Conservation (phyloP, 2,113 vertebrate species). For the Ochotona princeps region DNA sequence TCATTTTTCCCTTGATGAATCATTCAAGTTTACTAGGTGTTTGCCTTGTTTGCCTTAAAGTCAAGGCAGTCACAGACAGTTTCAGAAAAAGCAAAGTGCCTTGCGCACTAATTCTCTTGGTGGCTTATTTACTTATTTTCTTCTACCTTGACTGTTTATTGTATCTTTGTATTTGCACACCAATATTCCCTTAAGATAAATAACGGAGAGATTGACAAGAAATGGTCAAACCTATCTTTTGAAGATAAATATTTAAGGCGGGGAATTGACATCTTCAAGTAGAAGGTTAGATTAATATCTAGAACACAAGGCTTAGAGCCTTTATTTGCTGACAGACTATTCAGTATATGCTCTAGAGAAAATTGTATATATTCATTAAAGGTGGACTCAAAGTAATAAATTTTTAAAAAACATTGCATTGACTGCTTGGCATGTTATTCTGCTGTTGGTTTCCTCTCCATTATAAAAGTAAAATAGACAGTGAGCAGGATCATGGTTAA, state of each 20-base stretch:
- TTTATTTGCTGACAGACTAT: conserved; percentile 7
- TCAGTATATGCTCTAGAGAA: background rate
- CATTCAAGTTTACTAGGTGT: conserved; percentile 33
- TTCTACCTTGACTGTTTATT: conserved; percentile 58
- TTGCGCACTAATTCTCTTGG: background rate
- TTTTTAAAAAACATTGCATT: background rate
- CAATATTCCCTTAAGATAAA: conserved; percentile 33
- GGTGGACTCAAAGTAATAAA: background rate
- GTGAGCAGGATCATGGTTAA: conserved; percentile 1
- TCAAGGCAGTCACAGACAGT: conserved; percentile 10
- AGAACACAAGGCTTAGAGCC: background rate
- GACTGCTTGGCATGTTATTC: conserved; percentile 22
- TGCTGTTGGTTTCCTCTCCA: background rate
- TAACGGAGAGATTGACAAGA: background rate
- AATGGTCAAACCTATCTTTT: conserved; percentile 22
- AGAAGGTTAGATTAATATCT: background rate
- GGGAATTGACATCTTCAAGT: conserved; percentile 7
- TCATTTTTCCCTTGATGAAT: background rate
- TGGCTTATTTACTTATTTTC: conserved; percentile 10
- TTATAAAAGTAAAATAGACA: conserved; percentile 39
- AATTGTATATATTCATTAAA: background rate
- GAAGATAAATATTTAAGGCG: background rate
- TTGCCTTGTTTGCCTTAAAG: conserved; percentile 55
- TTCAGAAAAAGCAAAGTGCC: background rate
- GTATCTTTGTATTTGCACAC: conserved; percentile 18